These are phyloP conservation scores for Noturus placidus DNA, from an alignment of 2,113 vertebrate genomes.

Conservation along the genomic window DNA sequence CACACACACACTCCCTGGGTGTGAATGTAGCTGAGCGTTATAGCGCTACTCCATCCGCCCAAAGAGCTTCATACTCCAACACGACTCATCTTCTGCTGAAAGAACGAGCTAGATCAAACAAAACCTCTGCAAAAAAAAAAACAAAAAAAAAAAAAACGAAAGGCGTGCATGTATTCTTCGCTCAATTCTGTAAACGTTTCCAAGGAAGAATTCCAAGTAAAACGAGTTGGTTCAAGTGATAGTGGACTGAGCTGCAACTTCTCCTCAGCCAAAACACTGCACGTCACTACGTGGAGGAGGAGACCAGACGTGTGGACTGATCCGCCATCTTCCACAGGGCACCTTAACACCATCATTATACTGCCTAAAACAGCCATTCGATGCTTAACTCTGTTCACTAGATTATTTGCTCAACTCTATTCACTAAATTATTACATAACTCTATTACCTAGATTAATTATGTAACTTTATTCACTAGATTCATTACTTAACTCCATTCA, in stretches of 20 bases:
- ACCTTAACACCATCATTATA: too few species aligned
- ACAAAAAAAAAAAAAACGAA: too few species aligned
- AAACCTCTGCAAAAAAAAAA: not conserved
- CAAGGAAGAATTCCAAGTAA: not conserved
- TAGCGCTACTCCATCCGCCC: not conserved
- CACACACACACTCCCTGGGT: not conserved
- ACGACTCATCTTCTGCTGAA: slow-evolving; percentile 14
- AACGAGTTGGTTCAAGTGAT: not conserved
- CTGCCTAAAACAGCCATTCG: too few species aligned
- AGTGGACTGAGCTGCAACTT: not conserved
- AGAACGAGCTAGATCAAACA: not conserved
- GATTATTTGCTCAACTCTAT: too few species aligned
- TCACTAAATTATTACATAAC: too few species aligned
- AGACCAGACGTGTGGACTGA: not conserved
- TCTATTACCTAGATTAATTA: too few species aligned
- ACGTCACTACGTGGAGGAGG: not conserved
- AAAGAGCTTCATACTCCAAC: slow-evolving; percentile 10
- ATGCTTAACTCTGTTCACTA: too few species aligned
- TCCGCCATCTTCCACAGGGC: not conserved
- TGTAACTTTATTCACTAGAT: too few species aligned
- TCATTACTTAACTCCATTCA: too few species aligned
- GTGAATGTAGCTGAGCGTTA: not conserved
- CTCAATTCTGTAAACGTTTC: not conserved
- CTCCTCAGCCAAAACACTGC: slow-evolving; percentile 21
- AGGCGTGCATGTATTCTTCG: too few species aligned